Evolutionary conservation across 2,888 invertebrate genomes (phyloP), one percentile per base, ranked within the genome.

Genomic region (Drosophila leonis): DNA sequence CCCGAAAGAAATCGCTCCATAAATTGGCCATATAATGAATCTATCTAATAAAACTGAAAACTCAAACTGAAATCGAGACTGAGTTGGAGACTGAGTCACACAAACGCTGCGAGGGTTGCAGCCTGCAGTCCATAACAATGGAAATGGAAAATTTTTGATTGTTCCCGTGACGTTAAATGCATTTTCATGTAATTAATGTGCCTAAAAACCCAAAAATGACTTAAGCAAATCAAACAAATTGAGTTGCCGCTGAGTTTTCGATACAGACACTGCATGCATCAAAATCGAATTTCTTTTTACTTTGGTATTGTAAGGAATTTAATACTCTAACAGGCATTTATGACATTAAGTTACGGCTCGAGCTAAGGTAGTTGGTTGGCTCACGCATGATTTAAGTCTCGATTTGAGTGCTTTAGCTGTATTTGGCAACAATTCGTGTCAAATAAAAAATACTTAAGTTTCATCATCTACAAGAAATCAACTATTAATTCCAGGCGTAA

Each of bases 111-210:
- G 78, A 78, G 83, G 83, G 87, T 83, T 87, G 87, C 74, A 71
- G 54, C 69, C 70, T 56, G 46, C 56, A 39, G 49, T 62, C 48
- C 20, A 15, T 24, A 72, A 83, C 81, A 83, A 82, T 68, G 27
- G 77, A 56, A 61, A 78, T 57, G 57, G 55, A 54, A 66, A 64
- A 59, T 42, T 24, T 29, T 41, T 54, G 49, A 55, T 42, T 64
- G 59, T 88, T 83, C 80, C 88, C 86, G 85, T 85, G 86, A 76
- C 83, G 76, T 72, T 67, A 85, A 84, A 85, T 88, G 83, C 85
- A 87, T 83, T 80, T 86, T 84, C 85, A 80, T 78, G 75, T 82
- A 83, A 82, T 82, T 85, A 82, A 78, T 75, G 78, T 74, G 63
- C 61, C 69, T 77, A 63, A 75, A 85, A 70, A 56, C 65, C 70